Base-by-base conservation (phyloP, 2,888 invertebrate genomes). In the Acanthosepion esculentum region DNA sequence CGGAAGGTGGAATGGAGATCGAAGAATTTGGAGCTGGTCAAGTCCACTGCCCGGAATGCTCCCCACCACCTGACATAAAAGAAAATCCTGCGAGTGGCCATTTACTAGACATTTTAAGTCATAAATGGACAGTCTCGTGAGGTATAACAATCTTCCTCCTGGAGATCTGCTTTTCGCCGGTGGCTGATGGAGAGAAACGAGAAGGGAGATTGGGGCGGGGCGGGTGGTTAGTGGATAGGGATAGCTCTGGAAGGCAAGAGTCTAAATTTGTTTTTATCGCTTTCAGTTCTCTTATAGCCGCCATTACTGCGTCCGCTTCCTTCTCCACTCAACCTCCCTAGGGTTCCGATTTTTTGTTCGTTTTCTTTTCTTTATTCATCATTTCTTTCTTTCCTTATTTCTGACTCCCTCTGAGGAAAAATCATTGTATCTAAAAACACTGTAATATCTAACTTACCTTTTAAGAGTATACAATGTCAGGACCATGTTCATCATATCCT, bases 111-210 rank as follows among this genome's bases (percentile, higher is more conserved):
- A n/a, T 78, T 78, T n/a, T n/a, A 78, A 78, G 78, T 78, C n/a
- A 78, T 78, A 78, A 78, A 78, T 78, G 78, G 78, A 78, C 78
- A n/a, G 78, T 78, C 78, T 78, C 78, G 12, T n/a, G 78, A 78
- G 78, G n/a, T 78, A 78, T 78, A 78, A 78, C 78, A 78, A 78
- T 78, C 78, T n/a, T n/a, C 5, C 78, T 15, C 78, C 78, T n/a
- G 78, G 78, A 78, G 78, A 78, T 78, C 78, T 78, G 78, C 78
- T 20, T 78, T 78, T 78, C n/a, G 78, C 78, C 78, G 20, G 33
- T 78, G 78, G 78, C n/a, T 78, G 78, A 78, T 78, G 29, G 78
- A n/a, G 12, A n/a, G n/a, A 78, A 78, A n/a, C 8, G 12, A n/a
- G n/a, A 78, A 78, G 15, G n/a, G 15, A n/a, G 78, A n/a, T 10